A percentile compares a stretch with the other conserved stretches of the same genome.
phyloP scores from a whole-genome alignment of 2,797 vertebrate species.

The Tadarida brasiliensis region DNA sequence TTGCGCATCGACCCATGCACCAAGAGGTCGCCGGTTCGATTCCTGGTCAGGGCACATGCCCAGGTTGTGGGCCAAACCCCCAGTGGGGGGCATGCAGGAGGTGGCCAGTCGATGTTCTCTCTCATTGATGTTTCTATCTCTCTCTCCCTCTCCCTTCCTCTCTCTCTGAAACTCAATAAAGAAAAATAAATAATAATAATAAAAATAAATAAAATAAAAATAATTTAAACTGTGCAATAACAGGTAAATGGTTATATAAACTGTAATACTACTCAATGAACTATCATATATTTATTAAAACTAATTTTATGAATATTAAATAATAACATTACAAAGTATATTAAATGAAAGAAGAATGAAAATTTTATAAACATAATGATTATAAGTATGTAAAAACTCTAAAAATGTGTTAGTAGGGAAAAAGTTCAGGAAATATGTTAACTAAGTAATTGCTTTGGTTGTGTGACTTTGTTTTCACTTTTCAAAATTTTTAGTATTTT shows the following conservation, averaged over 20 bases:
- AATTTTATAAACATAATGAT: constrained; percentile 28
- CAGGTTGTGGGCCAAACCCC: too few species aligned
- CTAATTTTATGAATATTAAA: constrained; percentile 32
- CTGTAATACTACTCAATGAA: neutral
- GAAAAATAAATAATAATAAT: too few species aligned
- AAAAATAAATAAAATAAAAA: too few species aligned
- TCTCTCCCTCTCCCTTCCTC: too few species aligned
- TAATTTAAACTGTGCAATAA: constrained; percentile 16
- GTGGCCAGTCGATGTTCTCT: too few species aligned
- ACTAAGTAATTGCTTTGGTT: neutral
- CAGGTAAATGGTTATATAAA: neutral
- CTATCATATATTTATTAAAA: neutral
- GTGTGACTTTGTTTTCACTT: neutral
- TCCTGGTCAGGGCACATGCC: too few species aligned
- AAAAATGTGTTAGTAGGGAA: neutral
- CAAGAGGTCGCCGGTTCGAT: too few species aligned
- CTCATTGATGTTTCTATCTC: too few species aligned
- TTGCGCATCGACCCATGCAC: too few species aligned
- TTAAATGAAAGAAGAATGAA: constrained; percentile 39
- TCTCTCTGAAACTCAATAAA: too few species aligned
- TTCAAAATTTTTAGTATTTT: neutral
- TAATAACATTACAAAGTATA: neutral
- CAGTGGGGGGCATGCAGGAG: too few species aligned
- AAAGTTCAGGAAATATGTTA: neutral
- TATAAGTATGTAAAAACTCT: neutral